A percentile compares a stretch with the other conserved stretches of the same genome.
Evolutionary conservation across 2,888 invertebrate species (phyloP).

Genomic region (Lithophane ornitopus): DNA sequence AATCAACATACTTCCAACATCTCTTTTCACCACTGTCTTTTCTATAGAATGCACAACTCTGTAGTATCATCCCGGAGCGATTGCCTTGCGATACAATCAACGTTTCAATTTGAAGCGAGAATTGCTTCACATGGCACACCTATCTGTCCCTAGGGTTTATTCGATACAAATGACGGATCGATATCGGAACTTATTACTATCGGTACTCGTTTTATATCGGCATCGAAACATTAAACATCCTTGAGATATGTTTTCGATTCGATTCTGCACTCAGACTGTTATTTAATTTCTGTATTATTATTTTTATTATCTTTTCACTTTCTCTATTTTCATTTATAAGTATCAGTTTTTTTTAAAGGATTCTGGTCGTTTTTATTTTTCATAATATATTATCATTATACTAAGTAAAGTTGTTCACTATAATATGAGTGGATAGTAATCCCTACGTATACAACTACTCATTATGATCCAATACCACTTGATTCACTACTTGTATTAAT

Average conservation of each 20-base stretch:
- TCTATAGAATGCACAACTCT: constrained; percentile 40
- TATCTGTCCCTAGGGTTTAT: constrained; percentile 39
- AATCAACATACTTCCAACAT: constrained; percentile 23
- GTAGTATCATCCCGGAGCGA: constrained; percentile 42
- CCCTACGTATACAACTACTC: neutral
- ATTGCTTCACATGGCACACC: constrained; percentile 51
- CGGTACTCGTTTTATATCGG: neutral
- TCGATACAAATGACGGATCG: constrained; percentile 39
- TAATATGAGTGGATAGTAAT: neutral
- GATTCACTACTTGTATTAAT: neutral
- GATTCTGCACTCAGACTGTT: neutral
- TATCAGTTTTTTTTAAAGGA: neutral
- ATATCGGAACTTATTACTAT: constrained; percentile 31
- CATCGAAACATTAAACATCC: constrained; percentile 2
- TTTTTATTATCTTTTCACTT: neutral
- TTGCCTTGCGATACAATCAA: constrained; percentile 55
- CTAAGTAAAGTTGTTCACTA: neutral
- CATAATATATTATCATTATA: neutral
- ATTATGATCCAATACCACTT: constrained; percentile 3
- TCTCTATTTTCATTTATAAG: neutral
- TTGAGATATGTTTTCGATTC: constrained; percentile 3
- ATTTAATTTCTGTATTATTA: neutral
- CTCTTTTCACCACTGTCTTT: constrained; percentile 25
- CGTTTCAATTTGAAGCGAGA: constrained; percentile 60
- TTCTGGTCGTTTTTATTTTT: neutral